Evolutionary conservation across 2,113 vertebrate species (phyloP).

Genomic region (Oenanthe oenanthe): DNA sequence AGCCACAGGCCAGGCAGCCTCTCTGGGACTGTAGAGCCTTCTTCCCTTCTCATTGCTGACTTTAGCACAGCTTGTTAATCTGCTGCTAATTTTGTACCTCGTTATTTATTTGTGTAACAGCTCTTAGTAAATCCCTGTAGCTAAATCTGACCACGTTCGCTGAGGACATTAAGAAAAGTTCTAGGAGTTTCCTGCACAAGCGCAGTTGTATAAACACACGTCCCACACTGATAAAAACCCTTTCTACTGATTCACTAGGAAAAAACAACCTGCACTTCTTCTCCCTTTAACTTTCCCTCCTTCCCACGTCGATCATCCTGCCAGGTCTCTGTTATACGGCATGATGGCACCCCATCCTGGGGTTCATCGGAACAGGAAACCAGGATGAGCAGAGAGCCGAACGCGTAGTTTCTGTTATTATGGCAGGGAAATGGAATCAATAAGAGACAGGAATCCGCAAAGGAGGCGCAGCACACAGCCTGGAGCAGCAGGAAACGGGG

Average conservation of each 20-base stretch:
- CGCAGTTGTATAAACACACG: not conserved
- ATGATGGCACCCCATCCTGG: accelerated
- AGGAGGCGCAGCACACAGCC: not conserved
- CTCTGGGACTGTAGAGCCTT: not conserved
- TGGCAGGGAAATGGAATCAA: not conserved
- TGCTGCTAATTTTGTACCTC: constrained; percentile 32
- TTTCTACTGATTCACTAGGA: not conserved
- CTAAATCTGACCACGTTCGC: not conserved
- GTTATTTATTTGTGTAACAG: constrained; percentile 37
- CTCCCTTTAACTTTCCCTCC: not conserved
- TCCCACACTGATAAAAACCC: not conserved
- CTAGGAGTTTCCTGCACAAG: not conserved
- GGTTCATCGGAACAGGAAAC: not conserved
- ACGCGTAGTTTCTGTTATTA: not conserved
- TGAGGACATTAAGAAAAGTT: constrained; percentile 18
- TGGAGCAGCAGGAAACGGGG: not conserved
- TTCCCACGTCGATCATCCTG: accelerated
- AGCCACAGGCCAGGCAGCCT: not conserved
- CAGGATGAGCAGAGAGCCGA: not conserved
- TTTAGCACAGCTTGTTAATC: constrained; percentile 32
- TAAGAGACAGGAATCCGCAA: not conserved
- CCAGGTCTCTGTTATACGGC: accelerated
- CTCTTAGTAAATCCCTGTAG: constrained; percentile 34
- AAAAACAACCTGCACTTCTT: not conserved
- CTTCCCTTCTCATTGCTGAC: not conserved